Base-by-base conservation (phyloP, 2,888 invertebrate genomes). In the Notocelia uddmanniana region DNA sequence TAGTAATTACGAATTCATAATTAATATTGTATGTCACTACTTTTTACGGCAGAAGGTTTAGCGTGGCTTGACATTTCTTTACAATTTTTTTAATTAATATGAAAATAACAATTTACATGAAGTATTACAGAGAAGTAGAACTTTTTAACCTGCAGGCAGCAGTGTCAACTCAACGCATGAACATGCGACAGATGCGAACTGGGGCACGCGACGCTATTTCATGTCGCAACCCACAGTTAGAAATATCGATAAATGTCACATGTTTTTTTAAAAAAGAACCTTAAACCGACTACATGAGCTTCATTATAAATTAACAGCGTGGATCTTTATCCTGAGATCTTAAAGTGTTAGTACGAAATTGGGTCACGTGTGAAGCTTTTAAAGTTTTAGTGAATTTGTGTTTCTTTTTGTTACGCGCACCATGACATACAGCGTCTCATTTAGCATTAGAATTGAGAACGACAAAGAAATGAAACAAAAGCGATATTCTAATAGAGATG, bases 201-300 rank as follows among this genome's bases (percentile, higher is more conserved):
- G 52, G 74, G 73, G 54, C 73, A 69, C 66, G 62, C 58, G 66
- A 58, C 72, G 67, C 73, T 60, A 62, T 71, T 37, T 60, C 68
- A 57, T 75, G 74, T 60, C 71, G 74, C 74, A 75, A 75, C 62
- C 52, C 58, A 8, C 13, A 58, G 62, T 54, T 54, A 72, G 45
- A 45, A 57, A 64, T 45, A 48, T 58, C 50, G 59, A 71, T 60
- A 69, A 64, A 68, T 67, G 69, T 69, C 68, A 57, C 64, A 18
- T 52, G 48, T 13, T 3, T n/a, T 31, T 41, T 64, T n/a, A 21
- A 71, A 71, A 59, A 59, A 2, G 21, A 66, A 59, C 66, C 31
- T 50, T 59, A 66, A 59, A 31, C 9, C 58, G 2, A 31, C 13
- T 59, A 9, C 1, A 21, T 19, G 37, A 21, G 50, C 11, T n/a